Conservation (phyloP, 2,797 vertebrate species). For the Fringilla coelebs region DNA sequence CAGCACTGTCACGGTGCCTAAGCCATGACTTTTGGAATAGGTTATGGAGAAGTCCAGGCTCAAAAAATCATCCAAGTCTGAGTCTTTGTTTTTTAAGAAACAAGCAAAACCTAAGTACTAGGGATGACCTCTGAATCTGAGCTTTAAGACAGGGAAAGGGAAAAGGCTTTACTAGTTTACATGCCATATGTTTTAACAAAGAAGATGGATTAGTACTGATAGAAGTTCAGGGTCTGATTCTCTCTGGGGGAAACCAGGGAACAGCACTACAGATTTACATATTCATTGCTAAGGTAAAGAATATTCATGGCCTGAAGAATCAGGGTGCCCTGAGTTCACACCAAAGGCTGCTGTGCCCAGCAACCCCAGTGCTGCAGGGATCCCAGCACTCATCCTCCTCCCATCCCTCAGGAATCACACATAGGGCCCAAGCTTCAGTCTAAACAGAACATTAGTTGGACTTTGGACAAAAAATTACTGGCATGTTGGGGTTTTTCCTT, state of each 20-base stretch:
- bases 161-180: neutral
- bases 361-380: neutral
- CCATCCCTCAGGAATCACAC: neutral
- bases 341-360: neutral
- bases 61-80: neutral
- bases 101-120: neutral
- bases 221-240: neutral
- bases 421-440: rapidly evolving
- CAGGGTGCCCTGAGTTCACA: neutral
- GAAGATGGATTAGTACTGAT: neutral
- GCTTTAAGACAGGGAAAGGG: neutral
- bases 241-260: neutral
- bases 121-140: neutral
- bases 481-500: neutral
- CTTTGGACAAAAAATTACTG: neutral
- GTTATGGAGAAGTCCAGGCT: neutral
- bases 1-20: neutral
- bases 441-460: neutral
- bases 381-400: neutral
- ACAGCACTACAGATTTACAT: neutral
- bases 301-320: neutral
- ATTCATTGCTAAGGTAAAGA: neutral
- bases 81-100: neutral
- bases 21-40: neutral
- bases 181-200: neutral